A percentile compares a stretch with the other conserved stretches of the same genome.
These are phyloP conservation scores for Nyctibius grandis DNA, from an alignment of 2,797 vertebrate genomes.

Conservation along the genomic window DNA sequence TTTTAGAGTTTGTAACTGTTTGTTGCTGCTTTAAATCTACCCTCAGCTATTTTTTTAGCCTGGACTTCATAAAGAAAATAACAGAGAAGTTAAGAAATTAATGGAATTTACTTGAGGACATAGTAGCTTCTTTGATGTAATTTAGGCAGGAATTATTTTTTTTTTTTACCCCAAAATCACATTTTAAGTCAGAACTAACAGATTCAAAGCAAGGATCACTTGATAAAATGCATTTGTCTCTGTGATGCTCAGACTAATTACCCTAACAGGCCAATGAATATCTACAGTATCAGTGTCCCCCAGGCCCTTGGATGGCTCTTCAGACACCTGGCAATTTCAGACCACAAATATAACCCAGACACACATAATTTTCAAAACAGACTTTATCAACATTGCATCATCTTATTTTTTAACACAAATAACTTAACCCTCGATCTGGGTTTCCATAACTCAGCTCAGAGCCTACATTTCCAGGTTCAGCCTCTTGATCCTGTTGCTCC, in stretches of 20 bases:
- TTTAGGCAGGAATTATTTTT: neutral
- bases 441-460: neutral
- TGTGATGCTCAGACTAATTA: neutral
- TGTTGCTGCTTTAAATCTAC: neutral
- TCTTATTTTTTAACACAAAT: neutral
- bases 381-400: neutral
- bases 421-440: neutral
- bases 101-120: neutral
- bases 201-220: neutral
- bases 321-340: neutral
- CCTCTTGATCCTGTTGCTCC: neutral
- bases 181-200: neutral
- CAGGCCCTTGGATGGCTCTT: neutral
- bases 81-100: neutral
- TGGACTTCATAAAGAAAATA: neutral
- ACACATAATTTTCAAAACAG: neutral
- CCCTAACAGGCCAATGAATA: neutral
- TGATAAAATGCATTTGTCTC: neutral
- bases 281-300: neutral
- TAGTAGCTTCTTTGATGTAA: neutral
- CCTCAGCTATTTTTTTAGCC: neutral
- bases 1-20: neutral
- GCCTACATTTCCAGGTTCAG: neutral
- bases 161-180: neutral
- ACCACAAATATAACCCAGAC: neutral